These are phyloP conservation scores for Anguilla obscura DNA, from an alignment of 2,797 vertebrate species.

Conservation along the genomic window DNA sequence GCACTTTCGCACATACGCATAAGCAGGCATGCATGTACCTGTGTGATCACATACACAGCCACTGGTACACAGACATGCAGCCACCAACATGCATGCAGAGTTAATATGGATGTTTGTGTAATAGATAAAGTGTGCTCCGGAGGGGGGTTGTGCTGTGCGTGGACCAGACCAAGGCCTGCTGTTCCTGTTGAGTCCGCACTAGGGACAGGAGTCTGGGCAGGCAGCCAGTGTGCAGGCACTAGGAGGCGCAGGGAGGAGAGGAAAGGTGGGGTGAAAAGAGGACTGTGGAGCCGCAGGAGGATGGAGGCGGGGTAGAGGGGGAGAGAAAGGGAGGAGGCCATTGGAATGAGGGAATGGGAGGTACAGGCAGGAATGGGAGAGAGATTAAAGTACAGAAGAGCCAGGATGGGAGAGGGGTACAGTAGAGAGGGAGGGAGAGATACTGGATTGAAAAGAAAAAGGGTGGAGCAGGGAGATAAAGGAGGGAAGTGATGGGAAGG, in stretches of 20 bases:
- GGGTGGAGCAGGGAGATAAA: neutral
- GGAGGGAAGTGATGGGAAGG: neutral
- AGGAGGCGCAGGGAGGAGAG: neutral
- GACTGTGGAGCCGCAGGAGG: neutral
- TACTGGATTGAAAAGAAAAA: neutral
- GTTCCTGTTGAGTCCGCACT: constrained; percentile 43
- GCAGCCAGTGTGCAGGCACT: neutral
- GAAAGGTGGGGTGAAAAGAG: neutral
- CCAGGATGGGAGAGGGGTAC: no score
- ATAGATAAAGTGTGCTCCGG: neutral
- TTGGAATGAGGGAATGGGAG: neutral
- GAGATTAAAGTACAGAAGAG: no score
- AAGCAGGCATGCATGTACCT: constrained; percentile 4
- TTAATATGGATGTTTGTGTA: neutral
- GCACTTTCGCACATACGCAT: neutral
- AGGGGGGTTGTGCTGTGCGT: constrained; percentile 26
- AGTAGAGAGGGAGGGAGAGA: neutral
- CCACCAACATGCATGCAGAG: constrained; percentile 13
- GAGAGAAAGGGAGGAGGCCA: no score
- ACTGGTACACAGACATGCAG: constrained; percentile 39
- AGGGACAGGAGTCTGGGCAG: neutral
- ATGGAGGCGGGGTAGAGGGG: neutral
- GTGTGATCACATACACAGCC: neutral
- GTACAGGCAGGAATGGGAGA: neutral
- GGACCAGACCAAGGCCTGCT: constrained; percentile 45